Evolutionary conservation across 2,113 vertebrate genomes (phyloP).

Genomic region (Otolemur garnettii): DNA sequence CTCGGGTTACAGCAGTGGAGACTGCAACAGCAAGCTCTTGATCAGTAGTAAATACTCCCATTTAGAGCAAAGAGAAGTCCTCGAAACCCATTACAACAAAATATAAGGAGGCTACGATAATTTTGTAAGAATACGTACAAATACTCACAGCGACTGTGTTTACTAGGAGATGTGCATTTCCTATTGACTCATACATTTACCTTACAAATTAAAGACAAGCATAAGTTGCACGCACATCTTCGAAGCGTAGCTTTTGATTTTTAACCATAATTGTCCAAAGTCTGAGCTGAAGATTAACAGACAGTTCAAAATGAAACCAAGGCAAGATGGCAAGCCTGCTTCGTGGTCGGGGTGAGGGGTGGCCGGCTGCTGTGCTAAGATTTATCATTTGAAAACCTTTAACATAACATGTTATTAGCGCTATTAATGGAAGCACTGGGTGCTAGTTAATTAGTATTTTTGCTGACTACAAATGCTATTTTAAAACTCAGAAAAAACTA

Average conservation of each 20-base stretch:
- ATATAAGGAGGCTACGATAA: neutral
- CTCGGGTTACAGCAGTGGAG: slow-evolving; percentile 69
- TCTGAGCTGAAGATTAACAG: slow-evolving; percentile 7
- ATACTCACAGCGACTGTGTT: neutral
- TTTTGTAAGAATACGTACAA: neutral
- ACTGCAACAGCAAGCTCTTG: slow-evolving; percentile 65
- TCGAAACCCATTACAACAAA: neutral
- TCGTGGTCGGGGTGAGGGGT: accelerated
- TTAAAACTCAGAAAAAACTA: slow-evolving; percentile 35
- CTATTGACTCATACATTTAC: slow-evolving; percentile 14
- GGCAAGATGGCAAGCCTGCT: neutral
- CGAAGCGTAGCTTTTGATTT: slow-evolving; percentile 16
- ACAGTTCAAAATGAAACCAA: neutral
- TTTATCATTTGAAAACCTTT: slow-evolving; percentile 32
- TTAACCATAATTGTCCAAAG: slow-evolving; percentile 45
- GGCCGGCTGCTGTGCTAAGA: neutral
- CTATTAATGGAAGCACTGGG: neutral
- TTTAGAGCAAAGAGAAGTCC: slow-evolving; percentile 28
- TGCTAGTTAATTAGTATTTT: slow-evolving; percentile 48
- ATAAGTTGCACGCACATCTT: neutral
- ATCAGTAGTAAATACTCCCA: slow-evolving; percentile 77
- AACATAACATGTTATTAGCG: slow-evolving; percentile 45
- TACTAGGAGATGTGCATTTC: neutral
- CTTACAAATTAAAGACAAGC: slow-evolving; percentile 32
- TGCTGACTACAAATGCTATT: slow-evolving; percentile 55